Evolutionary conservation across 2,797 vertebrate genomes (phyloP).

Genomic region (Clarias fuscus): DNA sequence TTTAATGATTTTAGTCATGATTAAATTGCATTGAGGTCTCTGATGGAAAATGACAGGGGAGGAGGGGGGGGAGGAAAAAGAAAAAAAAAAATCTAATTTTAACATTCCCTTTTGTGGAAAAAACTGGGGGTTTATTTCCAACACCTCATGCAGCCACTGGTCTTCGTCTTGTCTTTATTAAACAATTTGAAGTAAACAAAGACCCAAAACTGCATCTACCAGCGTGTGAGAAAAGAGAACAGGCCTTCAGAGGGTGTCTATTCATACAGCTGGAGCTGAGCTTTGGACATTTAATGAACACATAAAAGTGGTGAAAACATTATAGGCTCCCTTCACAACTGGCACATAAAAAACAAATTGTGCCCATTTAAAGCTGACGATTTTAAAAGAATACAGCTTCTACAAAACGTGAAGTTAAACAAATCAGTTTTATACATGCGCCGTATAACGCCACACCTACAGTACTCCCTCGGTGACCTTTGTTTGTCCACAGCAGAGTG

Average conservation of each 20-base stretch:
- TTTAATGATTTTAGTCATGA: constrained; percentile 88
- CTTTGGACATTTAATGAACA: constrained; percentile 54
- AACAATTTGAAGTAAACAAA: constrained; percentile 69
- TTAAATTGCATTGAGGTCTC: constrained; percentile 85
- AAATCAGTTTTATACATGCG: constrained; percentile 47
- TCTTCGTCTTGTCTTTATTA: constrained; percentile 70
- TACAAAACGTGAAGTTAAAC: constrained; percentile 48
- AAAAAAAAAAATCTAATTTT: constrained; percentile 78
- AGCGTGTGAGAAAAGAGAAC: constrained; percentile 28
- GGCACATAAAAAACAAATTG: constrained; percentile 49
- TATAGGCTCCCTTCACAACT: constrained; percentile 49
- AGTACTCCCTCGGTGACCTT: constrained; percentile 51
- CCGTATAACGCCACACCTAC: constrained; percentile 39
- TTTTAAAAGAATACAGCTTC: constrained; percentile 49
- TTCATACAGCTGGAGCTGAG: constrained; percentile 52
- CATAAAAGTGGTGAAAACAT: constrained; percentile 53
- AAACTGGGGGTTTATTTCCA: constrained; percentile 78
- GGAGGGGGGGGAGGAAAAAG: constrained; percentile 41
- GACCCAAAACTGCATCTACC: constrained; percentile 60
- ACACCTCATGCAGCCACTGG: constrained; percentile 66
- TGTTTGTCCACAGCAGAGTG: constrained; percentile 58
- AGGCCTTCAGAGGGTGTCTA: constrained; percentile 50
- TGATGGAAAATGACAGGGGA: constrained; percentile 78
- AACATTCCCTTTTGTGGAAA: constrained; percentile 79
- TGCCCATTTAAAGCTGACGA: constrained; percentile 48